A percentile compares a stretch with the other conserved stretches of the same genome.
Evolutionary conservation across 2,888 invertebrate species (phyloP).

Genomic region (Timema cristinae): DNA sequence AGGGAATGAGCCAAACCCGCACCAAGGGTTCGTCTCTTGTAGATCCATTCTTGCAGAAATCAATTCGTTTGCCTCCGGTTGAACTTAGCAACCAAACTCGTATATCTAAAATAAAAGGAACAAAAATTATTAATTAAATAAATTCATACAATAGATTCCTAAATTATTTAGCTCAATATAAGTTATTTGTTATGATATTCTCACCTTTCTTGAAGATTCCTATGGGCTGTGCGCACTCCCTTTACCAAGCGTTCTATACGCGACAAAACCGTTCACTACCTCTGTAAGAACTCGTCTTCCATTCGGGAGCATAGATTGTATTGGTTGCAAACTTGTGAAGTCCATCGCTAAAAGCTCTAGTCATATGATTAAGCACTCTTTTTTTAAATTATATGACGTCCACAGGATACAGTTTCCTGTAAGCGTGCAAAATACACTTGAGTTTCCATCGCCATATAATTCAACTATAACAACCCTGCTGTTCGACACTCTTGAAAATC

Average conservation of each 20-base stretch:
- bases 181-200: not conserved
- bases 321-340: not conserved
- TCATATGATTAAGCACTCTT: not conserved
- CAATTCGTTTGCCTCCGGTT: not conserved
- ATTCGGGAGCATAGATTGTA: not conserved
- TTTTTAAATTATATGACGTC: not conserved
- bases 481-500: not conserved
- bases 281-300: not conserved
- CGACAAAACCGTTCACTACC: not conserved
- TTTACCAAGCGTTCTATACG: conserved; percentile 1
- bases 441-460: not conserved
- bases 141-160: not conserved
- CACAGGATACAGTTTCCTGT: not conserved
- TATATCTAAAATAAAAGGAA: not conserved
- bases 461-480: not conserved
- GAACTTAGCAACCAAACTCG: not conserved
- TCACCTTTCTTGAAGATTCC: not conserved
- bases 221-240: not conserved
- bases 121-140: not conserved
- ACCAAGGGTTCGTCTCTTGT: not conserved
- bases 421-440: not conserved
- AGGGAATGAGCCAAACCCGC: not conserved
- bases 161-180: too few relatives aligned
- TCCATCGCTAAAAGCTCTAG: conserved; percentile 5
- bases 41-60: not conserved